phyloP scores from a whole-genome alignment of 2,888 invertebrate species.

The Lordiphosa fenestrarum region DNA sequence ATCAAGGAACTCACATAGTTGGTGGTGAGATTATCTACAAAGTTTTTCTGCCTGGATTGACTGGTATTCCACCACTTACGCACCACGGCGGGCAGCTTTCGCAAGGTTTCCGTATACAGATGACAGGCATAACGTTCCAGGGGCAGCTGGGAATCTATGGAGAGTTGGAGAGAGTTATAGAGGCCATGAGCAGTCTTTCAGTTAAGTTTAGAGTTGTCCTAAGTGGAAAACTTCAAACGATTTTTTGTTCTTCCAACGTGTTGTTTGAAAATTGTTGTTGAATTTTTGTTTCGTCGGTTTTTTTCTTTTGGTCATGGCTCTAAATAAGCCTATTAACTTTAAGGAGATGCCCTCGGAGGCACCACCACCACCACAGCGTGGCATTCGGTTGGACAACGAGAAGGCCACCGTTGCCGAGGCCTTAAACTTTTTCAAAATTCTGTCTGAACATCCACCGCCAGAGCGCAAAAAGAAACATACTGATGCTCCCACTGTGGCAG shows the following conservation, averaged over 20 bases:
- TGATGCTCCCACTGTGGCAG: constrained; percentile 55
- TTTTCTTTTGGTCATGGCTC: constrained; percentile 36
- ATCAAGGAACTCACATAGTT: constrained; percentile 86
- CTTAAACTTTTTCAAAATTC: constrained; percentile 32
- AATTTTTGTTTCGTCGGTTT: constrained; percentile 8
- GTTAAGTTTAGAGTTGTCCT: background rate
- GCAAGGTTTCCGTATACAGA: constrained; percentile 84
- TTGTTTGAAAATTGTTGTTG: background rate
- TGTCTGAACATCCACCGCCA: constrained; percentile 23
- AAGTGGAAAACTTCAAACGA: too few relatives aligned
- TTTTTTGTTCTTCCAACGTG: background rate
- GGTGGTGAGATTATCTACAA: constrained; percentile 86
- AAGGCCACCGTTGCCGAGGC: constrained; percentile 27
- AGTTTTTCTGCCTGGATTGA: constrained; percentile 84
- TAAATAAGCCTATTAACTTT: constrained; percentile 43
- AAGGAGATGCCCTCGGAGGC: constrained; percentile 42
- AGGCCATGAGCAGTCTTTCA: constrained; percentile 12
- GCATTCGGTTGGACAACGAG: constrained; percentile 34
- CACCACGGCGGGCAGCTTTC: constrained; percentile 86
- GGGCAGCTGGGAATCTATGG: constrained; percentile 58
- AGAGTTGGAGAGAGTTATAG: background rate
- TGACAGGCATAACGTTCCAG: constrained; percentile 82
- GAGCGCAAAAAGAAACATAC: constrained; percentile 22
- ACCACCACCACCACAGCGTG: constrained; percentile 36
- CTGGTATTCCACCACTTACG: constrained; percentile 89